Conservation (phyloP, 2,113 vertebrate species). For the Pachycephala philippinensis region DNA sequence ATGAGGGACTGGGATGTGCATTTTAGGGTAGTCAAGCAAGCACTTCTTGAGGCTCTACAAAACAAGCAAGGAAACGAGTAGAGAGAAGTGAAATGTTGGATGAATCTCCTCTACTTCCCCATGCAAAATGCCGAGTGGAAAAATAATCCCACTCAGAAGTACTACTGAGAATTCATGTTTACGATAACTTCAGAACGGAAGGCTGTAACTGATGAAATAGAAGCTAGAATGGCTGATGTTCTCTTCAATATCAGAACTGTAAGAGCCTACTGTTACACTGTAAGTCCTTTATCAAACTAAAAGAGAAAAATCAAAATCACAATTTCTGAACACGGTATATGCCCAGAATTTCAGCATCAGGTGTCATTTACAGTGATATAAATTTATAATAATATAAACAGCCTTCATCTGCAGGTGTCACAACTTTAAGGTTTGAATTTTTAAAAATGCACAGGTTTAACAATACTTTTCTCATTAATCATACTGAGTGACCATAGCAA, state of each 20-base stretch:
- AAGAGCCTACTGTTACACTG: not conserved
- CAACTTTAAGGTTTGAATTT: not conserved
- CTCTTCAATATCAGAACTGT: not conserved
- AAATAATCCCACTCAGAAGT: not conserved
- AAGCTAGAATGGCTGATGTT: not conserved
- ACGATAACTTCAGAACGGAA: not conserved
- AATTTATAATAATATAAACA: not conserved
- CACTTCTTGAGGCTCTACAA: not conserved
- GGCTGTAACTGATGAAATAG: not conserved
- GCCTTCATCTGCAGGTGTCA: not conserved
- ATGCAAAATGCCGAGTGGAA: not conserved
- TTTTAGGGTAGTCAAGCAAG: not conserved
- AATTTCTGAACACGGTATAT: not conserved
- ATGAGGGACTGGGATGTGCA: not conserved
- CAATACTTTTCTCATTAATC: not conserved
- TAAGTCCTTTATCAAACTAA: not conserved
- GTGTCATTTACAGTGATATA: not conserved
- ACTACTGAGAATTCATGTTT: not conserved
- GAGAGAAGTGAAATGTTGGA: not conserved
- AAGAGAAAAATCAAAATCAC: not conserved
- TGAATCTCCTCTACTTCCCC: not conserved
- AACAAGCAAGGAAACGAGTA: not conserved
- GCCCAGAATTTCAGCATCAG: not conserved
- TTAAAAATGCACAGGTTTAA: not conserved
- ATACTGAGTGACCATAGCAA: not conserved